Evolutionary conservation across 2,113 vertebrate species (phyloP).

Genomic region (Channa maculata): DNA sequence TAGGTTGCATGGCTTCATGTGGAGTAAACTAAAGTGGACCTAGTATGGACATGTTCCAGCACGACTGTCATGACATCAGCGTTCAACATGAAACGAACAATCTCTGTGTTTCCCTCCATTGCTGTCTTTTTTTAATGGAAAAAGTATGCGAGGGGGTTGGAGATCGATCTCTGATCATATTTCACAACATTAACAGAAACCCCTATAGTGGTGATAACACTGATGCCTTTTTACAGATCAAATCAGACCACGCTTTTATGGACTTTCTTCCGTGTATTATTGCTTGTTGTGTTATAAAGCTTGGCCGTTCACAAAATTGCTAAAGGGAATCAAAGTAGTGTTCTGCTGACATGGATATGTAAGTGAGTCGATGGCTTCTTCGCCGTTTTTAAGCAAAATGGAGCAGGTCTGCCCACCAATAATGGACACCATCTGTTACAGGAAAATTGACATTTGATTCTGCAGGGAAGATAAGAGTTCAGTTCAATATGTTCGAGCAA

Average conservation of each 20-base stretch:
- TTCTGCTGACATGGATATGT: slow-evolving; percentile 6
- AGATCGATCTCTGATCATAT: slow-evolving; percentile 14
- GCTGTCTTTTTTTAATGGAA: slow-evolving; percentile 47
- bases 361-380: slow-evolving; percentile 15
- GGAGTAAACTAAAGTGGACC: slow-evolving; percentile 64
- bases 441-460: slow-evolving; percentile 38
- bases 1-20: slow-evolving; percentile 60
- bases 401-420: background rate
- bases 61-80: slow-evolving; percentile 64
- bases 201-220: slow-evolving; percentile 10
- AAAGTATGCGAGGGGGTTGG: slow-evolving; percentile 22
- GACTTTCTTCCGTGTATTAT: slow-evolving; percentile 11
- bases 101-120: background rate
- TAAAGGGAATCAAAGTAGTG: slow-evolving; percentile 24
- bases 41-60: slow-evolving; percentile 68
- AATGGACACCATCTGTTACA: slow-evolving; percentile 24
- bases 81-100: slow-evolving; percentile 52
- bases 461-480: slow-evolving; percentile 33
- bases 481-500: slow-evolving; percentile 37
- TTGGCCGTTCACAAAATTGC: slow-evolving; percentile 15
- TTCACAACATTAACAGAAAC: slow-evolving; percentile 2
- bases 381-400: slow-evolving; percentile 10
- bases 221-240: slow-evolving; percentile 19
- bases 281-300: background rate
- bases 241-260: slow-evolving; percentile 30